Evolutionary conservation across 2,888 invertebrate species (phyloP).

Genomic region (Girardia tigrina): DNA sequence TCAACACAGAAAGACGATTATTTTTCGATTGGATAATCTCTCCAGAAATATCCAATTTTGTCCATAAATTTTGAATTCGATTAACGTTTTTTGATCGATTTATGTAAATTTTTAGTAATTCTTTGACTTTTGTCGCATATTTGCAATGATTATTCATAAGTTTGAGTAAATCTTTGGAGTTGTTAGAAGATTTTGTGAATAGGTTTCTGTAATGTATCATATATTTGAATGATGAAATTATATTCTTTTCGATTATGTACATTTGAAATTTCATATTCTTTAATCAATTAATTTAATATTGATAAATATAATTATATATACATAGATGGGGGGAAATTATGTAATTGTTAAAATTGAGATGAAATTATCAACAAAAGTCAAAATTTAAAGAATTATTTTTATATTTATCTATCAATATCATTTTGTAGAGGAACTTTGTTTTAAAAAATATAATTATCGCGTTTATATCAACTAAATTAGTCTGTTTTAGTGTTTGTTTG

Average conservation of each 20-base stretch:
- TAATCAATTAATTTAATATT: too few species aligned
- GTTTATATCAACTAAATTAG: too few species aligned
- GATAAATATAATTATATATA: too few species aligned
- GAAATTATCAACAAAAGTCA: too few species aligned
- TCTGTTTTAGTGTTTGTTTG: too few species aligned
- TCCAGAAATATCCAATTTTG: background rate
- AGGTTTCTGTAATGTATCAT: background rate
- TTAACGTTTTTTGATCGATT: background rate
- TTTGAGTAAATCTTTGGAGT: background rate
- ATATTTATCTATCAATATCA: too few species aligned
- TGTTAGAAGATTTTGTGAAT: background rate
- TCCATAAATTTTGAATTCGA: background rate
- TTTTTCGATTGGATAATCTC: background rate
- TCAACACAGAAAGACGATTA: background rate
- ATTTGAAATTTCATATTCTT: conserved; percentile 6
- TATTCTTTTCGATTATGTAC: background rate
- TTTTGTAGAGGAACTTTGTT: too few species aligned
- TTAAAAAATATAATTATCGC: too few species aligned
- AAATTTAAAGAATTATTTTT: too few species aligned
- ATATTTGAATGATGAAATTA: background rate
- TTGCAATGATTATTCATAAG: background rate
- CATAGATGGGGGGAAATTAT: too few species aligned
- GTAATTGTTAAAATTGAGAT: too few species aligned
- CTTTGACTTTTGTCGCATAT: background rate
- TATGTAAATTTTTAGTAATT: background rate